Base-by-base conservation (phyloP, 2,113 vertebrate genomes). In the Mustela nigripes region DNA sequence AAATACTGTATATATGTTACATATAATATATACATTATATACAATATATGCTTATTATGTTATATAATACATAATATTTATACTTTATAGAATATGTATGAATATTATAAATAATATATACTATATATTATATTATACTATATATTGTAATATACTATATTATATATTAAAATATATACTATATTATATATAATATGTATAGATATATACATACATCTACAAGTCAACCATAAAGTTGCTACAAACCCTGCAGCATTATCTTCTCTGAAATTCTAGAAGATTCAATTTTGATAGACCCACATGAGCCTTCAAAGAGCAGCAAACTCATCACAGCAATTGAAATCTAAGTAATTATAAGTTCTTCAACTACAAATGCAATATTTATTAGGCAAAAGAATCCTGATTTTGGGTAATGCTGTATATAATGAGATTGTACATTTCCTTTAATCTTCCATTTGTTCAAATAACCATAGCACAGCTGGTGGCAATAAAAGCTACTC, bases 401-500 rank as follows among this genome's bases (percentile, higher is more conserved):
- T 91, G 60, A 81, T 78, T 97, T 85, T 65, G 58, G 85, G 15
- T 86, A 97, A 78, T 45, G 53, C 71, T 91, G 65, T 91, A 95
- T 80, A 97, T 50, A 98, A 97, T 94, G 91, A 94, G 89, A 97
- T 89, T 88, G 81, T 67, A 94, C 91, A 97, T 85, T 91, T 95
- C 87, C 94, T 97, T 96, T 85, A 85, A 95, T 90, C 76, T 95
- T 91, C 90, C 69, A 96, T 94, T 95, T 98, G 95, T 95, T 94
- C 95, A 96, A 97, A 92, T 78, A 94, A 86, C 94, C 91, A 79
- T 28, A 96, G 94, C 81, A 88, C 84, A 98, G 94, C 88, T 97
- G 94, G 94, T 96, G 87, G 90, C 78, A 96, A 95, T 98, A 97
- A 98, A 98, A 97, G 42, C 81, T 96, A 91, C 88, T 88, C 96